These are phyloP conservation scores for Larimichthys polyactis DNA, from an alignment of 2,113 vertebrate species.

Conservation along the genomic window DNA sequence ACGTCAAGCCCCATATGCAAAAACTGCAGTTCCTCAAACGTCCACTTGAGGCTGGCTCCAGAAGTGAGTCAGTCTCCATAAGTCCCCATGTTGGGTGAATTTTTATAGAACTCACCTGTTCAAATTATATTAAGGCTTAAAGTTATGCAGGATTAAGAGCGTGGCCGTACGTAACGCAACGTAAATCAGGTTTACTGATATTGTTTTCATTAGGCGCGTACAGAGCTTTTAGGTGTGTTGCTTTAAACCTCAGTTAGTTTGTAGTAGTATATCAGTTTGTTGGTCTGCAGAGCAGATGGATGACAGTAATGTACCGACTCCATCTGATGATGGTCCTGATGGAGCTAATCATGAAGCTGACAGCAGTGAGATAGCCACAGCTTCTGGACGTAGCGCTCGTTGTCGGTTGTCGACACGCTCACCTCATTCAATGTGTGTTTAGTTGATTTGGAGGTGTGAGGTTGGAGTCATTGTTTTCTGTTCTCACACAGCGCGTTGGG, in stretches of 20 bases:
- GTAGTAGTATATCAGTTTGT: neutral
- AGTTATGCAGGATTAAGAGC: too few relatives aligned
- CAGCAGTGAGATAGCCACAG: neutral
- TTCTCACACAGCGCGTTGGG: neutral
- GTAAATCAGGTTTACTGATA: neutral
- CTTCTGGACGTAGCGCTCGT: neutral
- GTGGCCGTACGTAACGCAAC: too few relatives aligned
- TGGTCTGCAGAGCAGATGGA: neutral
- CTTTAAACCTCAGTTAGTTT: neutral
- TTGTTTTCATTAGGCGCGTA: neutral
- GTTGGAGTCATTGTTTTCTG: constrained; percentile 11
- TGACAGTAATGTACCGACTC: neutral
- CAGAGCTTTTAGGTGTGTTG: neutral
- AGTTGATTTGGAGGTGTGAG: neutral
- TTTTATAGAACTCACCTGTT: too few relatives aligned
- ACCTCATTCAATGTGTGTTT: neutral
- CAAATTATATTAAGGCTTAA: too few relatives aligned
- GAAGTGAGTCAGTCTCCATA: too few relatives aligned
- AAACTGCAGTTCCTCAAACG: too few relatives aligned
- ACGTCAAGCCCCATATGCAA: too few relatives aligned
- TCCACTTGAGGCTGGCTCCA: too few relatives aligned
- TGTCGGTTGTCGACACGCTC: neutral
- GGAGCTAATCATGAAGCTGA: neutral
- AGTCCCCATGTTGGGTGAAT: too few relatives aligned
- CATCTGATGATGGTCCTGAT: neutral